Base-by-base conservation (phyloP, 2,797 vertebrate genomes). In the Chelon auratus region DNA sequence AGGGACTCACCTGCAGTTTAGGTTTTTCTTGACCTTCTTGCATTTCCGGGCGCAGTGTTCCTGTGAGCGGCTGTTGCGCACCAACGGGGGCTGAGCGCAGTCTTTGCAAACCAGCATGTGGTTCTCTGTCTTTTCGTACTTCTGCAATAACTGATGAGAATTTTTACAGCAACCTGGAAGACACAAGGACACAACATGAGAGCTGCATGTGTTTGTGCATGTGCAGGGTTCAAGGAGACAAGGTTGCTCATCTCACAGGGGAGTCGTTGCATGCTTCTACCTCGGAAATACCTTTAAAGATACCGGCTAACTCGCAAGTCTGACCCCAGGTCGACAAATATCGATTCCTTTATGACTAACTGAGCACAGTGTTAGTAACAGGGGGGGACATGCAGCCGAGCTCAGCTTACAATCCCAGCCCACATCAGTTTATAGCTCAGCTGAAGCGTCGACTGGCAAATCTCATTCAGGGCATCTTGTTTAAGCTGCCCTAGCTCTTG, bases 31-130 rank as follows among this genome's bases (percentile, higher is more conserved):
- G 86, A 94, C 95, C 81, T 96, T 95, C 83, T 92, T 96, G 89
- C 98, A 99, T 85, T 96, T 95, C 62, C 94, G 96, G 63, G 97
- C 96, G 72, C 98, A 99, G 63, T 95, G 94, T 37, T 97, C 97
- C 68, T 95, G 94, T 3, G 95, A 96, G 71, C 95, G 88, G 68
- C 90, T 90, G 69, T 88, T 91, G 77, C 94, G 96, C 0, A 95
- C 94, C 94, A 95, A 92, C 42, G 95, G 85, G 79, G 92, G 87
- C 85, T 95, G 90, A 75, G 92, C 85, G 71, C 95, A 96, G 78
- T 96, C 95, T 73, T 93, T 77, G 86, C 95, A 97, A 77, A 95
- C 85, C 82, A 99, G 91, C 82, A 94, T 91, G 75, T 93, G 92
- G 65, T 91, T 95, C 66, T 96, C 94, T 14, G 93, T 96, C 93